These are phyloP conservation scores for Nycticorax nycticorax DNA, from an alignment of 2,113 vertebrate genomes.

Conservation along the genomic window DNA sequence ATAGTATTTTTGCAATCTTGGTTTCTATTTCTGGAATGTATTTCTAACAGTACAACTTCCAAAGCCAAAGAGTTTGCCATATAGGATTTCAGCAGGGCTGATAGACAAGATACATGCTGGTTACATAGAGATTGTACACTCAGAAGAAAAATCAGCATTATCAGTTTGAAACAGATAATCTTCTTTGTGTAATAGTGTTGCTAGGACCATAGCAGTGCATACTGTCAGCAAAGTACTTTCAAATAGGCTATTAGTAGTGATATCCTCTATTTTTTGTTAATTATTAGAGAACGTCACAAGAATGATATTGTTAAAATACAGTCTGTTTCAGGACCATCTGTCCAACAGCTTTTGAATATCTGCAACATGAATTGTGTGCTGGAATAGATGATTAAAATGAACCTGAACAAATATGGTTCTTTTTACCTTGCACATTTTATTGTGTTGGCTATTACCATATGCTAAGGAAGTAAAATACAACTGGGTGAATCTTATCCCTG, in stretches of 20 bases:
- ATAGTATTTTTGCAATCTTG: neutral
- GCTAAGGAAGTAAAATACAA: neutral
- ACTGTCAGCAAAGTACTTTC: neutral
- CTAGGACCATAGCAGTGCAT: neutral
- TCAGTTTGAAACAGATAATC: neutral
- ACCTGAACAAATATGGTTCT: fast-evolving
- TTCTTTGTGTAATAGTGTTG: neutral
- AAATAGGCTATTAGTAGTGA: neutral
- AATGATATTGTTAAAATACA: neutral
- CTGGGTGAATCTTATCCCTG: neutral
- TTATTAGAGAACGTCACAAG: neutral
- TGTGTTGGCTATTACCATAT: neutral
- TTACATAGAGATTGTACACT: neutral
- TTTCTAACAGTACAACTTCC: neutral
- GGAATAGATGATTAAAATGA: neutral
- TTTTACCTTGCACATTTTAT: neutral
- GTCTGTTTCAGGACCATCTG: neutral
- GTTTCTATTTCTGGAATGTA: neutral
- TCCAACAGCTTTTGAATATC: neutral
- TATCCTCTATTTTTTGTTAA: neutral
- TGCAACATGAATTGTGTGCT: neutral
- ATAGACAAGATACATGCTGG: neutral
- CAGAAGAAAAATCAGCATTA: neutral
- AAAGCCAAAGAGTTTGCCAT: neutral
- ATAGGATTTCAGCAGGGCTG: neutral